Base-by-base conservation (phyloP, 2,113 vertebrate genomes). In the Callionymus lyra region DNA sequence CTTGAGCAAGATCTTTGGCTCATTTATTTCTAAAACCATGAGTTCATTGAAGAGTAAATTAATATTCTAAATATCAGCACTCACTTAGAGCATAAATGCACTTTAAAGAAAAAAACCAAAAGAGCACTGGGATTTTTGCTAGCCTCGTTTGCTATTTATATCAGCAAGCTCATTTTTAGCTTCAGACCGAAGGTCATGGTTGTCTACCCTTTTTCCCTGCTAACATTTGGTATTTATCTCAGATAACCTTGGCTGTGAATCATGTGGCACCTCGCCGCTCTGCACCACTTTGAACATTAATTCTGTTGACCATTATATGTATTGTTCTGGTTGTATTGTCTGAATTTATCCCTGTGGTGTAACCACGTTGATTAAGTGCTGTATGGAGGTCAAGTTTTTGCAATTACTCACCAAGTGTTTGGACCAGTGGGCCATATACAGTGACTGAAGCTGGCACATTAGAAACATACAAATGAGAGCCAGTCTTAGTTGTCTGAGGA, bases 381-480 rank as follows among this genome's bases (percentile, higher is more conserved):
- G 53, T 58, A 75, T 70, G 68, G 69, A 76, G 80, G 75, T 82
- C 65, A 62, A 75, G 61, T 59, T 64, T 65, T 80, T 18, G 69
- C 74, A 77, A 80, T 76, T 80, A 74, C 68, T 76, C 75, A 75
- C 60, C 59, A 57, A 63, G 76, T 72, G 68, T 71, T 67, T 2
- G 39, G 67, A 75, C 67, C 69, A 74, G 67, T 15, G 51, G 71
- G 63, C 64, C 72, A 54, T 62, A 63, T 72, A 64, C 69, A 44
- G 54, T 72, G 68, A 70, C 63, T 36, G 59, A 59, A 49, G 59
- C 69, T 70, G 69, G 68, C 64, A 56, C 74, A 77, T 82, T 83
- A 77, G 69, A 53, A 69, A 79, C 73, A 81, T 79, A 77, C 77
- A 81, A 81, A 82, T 84, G 75, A 79, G 79, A 64, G 49, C 72